Conservation (phyloP, 2,113 vertebrate species). For the Scartelaos histophorus region DNA sequence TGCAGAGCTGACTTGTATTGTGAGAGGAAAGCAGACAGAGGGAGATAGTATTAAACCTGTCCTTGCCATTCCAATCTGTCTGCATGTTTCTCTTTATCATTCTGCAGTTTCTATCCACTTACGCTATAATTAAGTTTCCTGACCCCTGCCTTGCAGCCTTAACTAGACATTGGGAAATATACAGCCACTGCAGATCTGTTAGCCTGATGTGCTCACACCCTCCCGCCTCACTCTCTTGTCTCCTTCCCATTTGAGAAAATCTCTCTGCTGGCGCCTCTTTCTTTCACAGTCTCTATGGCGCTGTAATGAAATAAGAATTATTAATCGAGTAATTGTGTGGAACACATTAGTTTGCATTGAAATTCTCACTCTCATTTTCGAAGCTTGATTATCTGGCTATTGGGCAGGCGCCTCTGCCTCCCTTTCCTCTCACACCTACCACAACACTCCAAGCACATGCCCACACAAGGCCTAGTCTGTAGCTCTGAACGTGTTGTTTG, state of each 20-base stretch:
- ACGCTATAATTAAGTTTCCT: constrained; percentile 99
- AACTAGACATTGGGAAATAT: constrained; percentile 96
- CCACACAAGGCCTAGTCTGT: constrained; percentile 34
- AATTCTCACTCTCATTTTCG: constrained; percentile 90
- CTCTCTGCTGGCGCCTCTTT: constrained; percentile 33
- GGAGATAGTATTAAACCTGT: constrained; percentile 97
- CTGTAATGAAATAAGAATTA: constrained; percentile 96
- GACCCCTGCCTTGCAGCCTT: constrained; percentile 94
- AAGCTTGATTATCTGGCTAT: constrained; percentile 87
- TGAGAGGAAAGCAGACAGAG: constrained; percentile 89
- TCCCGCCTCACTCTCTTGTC: constrained; percentile 38
- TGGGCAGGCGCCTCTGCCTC: constrained; percentile 77
- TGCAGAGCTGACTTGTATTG: constrained; percentile 86
- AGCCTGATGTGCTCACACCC: constrained; percentile 82
- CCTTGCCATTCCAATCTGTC: constrained; percentile 96
- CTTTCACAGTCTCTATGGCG: constrained; percentile 68
- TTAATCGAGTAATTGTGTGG: constrained; percentile 97
- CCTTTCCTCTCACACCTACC: constrained; percentile 50
- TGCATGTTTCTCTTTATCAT: constrained; percentile 99
- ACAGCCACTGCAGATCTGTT: constrained; percentile 92
- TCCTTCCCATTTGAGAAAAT: constrained; percentile 58
- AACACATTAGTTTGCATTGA: constrained; percentile 92
- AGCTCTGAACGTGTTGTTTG: constrained; percentile 34
- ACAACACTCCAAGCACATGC: constrained; percentile 56
- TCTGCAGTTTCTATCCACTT: constrained; percentile 98